phyloP scores from a whole-genome alignment of 2,113 vertebrate genomes.

The Dolichallabes microphthalmus region DNA sequence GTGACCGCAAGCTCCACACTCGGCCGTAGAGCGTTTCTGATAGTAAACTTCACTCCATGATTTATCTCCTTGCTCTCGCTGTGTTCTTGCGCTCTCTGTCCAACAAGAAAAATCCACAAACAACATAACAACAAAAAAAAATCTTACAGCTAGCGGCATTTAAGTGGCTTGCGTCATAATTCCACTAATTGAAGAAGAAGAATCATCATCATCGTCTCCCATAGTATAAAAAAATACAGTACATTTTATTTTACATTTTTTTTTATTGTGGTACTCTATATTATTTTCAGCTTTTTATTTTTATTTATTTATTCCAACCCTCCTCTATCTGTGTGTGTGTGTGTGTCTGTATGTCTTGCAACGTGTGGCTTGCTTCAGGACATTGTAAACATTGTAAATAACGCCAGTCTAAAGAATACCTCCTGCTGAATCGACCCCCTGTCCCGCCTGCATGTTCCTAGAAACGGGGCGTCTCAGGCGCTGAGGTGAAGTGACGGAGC shows the following conservation, averaged over 20 bases:
- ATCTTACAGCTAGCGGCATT: background rate
- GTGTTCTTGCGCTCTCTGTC: background rate
- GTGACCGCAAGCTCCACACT: background rate
- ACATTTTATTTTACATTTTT: background rate
- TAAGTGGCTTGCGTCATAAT: background rate
- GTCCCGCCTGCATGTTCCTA: constrained; percentile 22
- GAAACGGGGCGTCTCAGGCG: constrained; percentile 11
- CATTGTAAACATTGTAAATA: constrained; percentile 53
- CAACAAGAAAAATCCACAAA: background rate
- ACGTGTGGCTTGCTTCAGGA: constrained; percentile 35
- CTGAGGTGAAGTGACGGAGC: too few species aligned
- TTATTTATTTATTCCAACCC: too few species aligned
- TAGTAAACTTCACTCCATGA: constrained; percentile 39
- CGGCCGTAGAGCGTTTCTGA: background rate
- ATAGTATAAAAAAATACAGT: too few species aligned
- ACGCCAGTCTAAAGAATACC: constrained; percentile 49
- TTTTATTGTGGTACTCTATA: background rate
- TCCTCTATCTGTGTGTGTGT: constrained; percentile 21
- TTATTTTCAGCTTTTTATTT: background rate
- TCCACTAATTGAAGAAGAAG: background rate
- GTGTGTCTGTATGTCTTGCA: constrained; percentile 22
- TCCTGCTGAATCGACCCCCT: constrained; percentile 26
- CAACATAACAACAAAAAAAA: background rate
- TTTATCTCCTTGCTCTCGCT: constrained; percentile 10
- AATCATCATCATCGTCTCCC: too few species aligned